phyloP scores from a whole-genome alignment of 2,797 vertebrate genomes.

The Gastrophryne carolinensis region DNA sequence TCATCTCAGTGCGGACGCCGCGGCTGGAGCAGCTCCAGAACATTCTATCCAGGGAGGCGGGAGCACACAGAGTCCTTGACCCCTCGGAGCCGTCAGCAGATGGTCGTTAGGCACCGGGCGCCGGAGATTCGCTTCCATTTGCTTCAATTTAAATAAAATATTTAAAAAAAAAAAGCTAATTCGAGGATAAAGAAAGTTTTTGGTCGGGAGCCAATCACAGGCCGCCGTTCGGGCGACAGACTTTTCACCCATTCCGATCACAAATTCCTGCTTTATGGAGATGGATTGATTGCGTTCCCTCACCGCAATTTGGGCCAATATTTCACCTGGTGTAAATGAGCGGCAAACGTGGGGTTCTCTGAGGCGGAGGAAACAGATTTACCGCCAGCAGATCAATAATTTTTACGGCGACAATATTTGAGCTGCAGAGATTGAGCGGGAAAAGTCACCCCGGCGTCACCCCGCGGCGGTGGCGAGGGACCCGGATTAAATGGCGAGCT shows the following conservation, averaged over 20 bases:
- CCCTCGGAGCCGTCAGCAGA: conserved; percentile 61
- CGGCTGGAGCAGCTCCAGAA: no score
- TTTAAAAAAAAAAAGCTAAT: neutral
- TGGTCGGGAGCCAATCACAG: neutral
- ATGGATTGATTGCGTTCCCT: neutral
- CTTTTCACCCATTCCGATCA: neutral
- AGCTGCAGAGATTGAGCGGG: neutral
- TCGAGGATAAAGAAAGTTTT: neutral
- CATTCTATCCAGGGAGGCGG: neutral
- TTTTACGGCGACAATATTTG: neutral
- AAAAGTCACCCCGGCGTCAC: neutral
- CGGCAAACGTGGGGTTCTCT: neutral
- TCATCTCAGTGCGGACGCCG: no score
- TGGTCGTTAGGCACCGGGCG: conserved; percentile 66
- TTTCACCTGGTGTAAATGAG: neutral
- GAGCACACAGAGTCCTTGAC: conserved; percentile 65
- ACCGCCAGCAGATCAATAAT: neutral
- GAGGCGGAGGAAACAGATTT: neutral
- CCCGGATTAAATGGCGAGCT: no score
- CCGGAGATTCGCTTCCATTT: conserved; percentile 60
- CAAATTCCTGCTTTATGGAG: neutral
- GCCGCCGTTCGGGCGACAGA: neutral
- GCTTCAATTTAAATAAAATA: conserved; percentile 9
- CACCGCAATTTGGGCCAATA: neutral
- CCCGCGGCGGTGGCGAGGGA: neutral